Percentiles rank a stretch among this genome's conserved stretches.
Conservation (phyloP, 92 coral and sea anemone species). For the Anthopleura xanthogrammica region DNA sequence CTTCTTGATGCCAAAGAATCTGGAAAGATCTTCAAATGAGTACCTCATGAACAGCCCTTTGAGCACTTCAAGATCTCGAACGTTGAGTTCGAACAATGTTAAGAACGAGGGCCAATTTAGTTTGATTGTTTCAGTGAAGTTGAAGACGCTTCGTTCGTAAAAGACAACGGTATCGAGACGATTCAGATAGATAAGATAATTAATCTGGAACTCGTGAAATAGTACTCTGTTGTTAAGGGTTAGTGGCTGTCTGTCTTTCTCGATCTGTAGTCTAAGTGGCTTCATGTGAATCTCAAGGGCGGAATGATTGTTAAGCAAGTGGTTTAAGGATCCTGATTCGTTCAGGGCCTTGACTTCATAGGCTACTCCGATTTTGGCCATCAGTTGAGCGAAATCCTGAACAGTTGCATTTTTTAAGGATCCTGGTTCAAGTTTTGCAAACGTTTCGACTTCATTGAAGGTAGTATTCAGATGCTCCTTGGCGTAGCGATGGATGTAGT, state of each 20-base stretch:
- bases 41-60: neutral
- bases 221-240: neutral
- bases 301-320: neutral
- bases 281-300: neutral
- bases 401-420: constrained; percentile 38
- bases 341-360: neutral
- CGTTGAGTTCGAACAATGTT: neutral
- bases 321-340: neutral
- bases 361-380: neutral
- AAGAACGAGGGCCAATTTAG: neutral
- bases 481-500: constrained; percentile 32
- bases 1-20: neutral
- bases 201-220: neutral
- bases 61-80: no score
- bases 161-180: neutral
- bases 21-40: constrained; percentile 6
- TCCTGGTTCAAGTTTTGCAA: constrained; percentile 20
- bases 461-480: constrained; percentile 9
- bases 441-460: constrained; percentile 19
- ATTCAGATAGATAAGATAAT: neutral
- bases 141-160: constrained; percentile 5
- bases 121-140: neutral
- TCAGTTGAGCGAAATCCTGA: constrained; percentile 18
- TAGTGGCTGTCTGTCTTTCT: constrained; percentile 19
- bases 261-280: constrained; percentile 4